A percentile compares a stretch with the other conserved stretches of the same genome.
Evolutionary conservation across 2,797 vertebrate genomes (phyloP).

Genomic region (Lithobates pipiens): DNA sequence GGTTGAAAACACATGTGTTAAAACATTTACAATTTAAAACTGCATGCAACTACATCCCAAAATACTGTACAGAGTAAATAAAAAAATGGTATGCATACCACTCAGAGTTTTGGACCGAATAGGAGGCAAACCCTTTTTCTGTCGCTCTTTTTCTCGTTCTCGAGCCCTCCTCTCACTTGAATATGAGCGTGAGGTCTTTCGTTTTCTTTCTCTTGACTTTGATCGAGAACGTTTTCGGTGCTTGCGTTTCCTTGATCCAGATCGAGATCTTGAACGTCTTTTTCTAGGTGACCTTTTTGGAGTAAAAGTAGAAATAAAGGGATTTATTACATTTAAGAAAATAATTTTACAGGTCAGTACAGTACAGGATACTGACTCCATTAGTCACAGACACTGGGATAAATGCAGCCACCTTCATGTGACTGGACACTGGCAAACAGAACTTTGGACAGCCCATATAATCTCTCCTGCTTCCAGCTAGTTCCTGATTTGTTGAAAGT

Average conservation of each 20-base stretch:
- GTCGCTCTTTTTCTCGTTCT: conserved; percentile 94
- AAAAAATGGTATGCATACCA: conserved; percentile 74
- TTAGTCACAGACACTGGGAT: too few relatives aligned
- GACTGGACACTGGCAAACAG: too few relatives aligned
- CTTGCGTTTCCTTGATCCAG: conserved; percentile 94
- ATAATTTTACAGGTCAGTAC: too few relatives aligned
- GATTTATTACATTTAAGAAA: too few relatives aligned
- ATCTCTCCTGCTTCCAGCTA: too few relatives aligned
- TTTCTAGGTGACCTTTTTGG: conserved; percentile 90
- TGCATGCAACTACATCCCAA: not conserved
- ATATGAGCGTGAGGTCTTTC: conserved; percentile 93
- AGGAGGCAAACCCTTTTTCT: conserved; percentile 95
- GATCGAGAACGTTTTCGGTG: conserved; percentile 95
- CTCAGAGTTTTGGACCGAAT: conserved; percentile 94
- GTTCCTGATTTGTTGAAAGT: too few relatives aligned
- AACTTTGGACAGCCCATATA: too few relatives aligned
- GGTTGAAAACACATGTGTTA: not conserved
- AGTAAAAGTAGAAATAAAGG: too few relatives aligned
- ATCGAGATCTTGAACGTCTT: conserved; percentile 92
- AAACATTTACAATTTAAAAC: not conserved
- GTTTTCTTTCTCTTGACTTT: conserved; percentile 93
- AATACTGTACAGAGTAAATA: conserved; percentile 52
- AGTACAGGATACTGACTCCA: too few relatives aligned
- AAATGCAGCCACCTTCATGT: too few relatives aligned
- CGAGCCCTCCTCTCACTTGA: conserved; percentile 93